These are phyloP conservation scores for Platerodrilus igneus DNA, from an alignment of 2,888 invertebrate species.

Conservation along the genomic window DNA sequence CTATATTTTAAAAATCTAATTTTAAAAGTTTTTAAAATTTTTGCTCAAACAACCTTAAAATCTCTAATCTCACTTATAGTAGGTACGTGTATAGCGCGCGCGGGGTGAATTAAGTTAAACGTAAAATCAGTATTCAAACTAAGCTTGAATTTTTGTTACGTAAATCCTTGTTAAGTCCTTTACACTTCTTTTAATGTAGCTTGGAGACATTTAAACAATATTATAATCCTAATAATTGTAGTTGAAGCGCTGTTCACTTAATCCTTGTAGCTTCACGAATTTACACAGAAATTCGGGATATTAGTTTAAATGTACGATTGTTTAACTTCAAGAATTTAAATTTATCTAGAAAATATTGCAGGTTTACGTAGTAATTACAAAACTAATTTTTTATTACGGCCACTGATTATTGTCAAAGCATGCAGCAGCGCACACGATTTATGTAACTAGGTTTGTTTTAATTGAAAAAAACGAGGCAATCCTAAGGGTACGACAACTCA, in stretches of 20 bases:
- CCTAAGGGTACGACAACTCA: conserved; percentile 4
- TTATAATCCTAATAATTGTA: conserved; percentile 50
- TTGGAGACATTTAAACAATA: conserved; percentile 48
- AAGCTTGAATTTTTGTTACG: conserved; percentile 22
- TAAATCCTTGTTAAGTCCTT: conserved; percentile 23
- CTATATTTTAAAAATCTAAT: conserved; percentile 16
- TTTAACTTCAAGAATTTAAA: conserved; percentile 3
- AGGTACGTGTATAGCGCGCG: no score
- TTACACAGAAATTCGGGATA: conserved; percentile 13
- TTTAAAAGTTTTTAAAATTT: conserved; percentile 9
- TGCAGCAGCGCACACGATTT: neutral
- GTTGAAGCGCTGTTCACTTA: conserved; percentile 36
- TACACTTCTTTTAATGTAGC: conserved; percentile 41
- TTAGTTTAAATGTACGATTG: conserved; percentile 8
- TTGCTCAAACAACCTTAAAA: conserved; percentile 1
- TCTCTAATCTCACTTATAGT: conserved; percentile 13
- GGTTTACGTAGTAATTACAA: neutral
- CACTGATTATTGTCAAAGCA: conserved; percentile 13
- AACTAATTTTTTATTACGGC: conserved; percentile 5
- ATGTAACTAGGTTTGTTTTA: neutral
- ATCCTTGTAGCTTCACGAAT: conserved; percentile 27
- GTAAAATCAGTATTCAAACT: conserved; percentile 22
- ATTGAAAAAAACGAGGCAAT: conserved; percentile 3
- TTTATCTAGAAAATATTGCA: neutral
- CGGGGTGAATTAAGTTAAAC: conserved; percentile 16